A percentile compares a stretch with the other conserved stretches of the same genome.
phyloP scores from a whole-genome alignment of 2,888 invertebrate genomes.

The Agrotis segetum region DNA sequence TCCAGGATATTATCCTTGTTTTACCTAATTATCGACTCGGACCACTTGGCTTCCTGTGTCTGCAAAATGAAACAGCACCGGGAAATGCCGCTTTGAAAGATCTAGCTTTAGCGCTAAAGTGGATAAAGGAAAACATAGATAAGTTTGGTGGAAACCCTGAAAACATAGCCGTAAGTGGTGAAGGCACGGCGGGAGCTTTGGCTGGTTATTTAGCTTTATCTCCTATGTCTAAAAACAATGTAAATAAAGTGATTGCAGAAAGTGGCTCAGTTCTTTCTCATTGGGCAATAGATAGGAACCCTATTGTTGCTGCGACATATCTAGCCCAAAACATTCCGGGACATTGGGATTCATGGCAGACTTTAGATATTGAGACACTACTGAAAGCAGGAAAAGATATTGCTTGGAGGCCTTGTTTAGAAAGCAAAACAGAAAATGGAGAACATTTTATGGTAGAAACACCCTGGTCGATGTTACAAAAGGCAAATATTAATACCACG shows the following conservation, averaged over 20 bases:
- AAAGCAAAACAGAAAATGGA: conserved; percentile 55
- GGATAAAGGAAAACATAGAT: conserved; percentile 79
- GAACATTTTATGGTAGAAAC: conserved; percentile 73
- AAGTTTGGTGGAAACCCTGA: conserved; percentile 81
- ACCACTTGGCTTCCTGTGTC: conserved; percentile 83
- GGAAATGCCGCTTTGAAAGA: conserved; percentile 86
- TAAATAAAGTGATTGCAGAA: conserved; percentile 82
- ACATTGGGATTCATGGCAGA: conserved; percentile 53
- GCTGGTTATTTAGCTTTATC: conserved; percentile 80
- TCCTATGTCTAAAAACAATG: conserved; percentile 70
- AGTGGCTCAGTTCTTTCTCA: conserved; percentile 82
- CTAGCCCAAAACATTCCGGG: conserved; percentile 78
- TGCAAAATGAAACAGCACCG: conserved; percentile 77
- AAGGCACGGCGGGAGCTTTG: conserved; percentile 79
- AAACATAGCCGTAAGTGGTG: conserved; percentile 82
- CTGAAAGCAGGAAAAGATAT: conserved; percentile 68
- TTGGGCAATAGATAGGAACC: conserved; percentile 81
- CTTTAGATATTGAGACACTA: conserved; percentile 64
- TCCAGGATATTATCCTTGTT: conserved; percentile 77
- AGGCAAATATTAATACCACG: conserved; percentile 64
- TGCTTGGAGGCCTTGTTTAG: conserved; percentile 78
- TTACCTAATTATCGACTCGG: conserved; percentile 85
- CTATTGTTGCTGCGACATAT: conserved; percentile 69
- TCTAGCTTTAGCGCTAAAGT: conserved; percentile 79
- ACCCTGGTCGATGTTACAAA: conserved; percentile 75